Base-by-base conservation (phyloP, 1,140 invertebrate species). In the Drosophila carrolli region DNA sequence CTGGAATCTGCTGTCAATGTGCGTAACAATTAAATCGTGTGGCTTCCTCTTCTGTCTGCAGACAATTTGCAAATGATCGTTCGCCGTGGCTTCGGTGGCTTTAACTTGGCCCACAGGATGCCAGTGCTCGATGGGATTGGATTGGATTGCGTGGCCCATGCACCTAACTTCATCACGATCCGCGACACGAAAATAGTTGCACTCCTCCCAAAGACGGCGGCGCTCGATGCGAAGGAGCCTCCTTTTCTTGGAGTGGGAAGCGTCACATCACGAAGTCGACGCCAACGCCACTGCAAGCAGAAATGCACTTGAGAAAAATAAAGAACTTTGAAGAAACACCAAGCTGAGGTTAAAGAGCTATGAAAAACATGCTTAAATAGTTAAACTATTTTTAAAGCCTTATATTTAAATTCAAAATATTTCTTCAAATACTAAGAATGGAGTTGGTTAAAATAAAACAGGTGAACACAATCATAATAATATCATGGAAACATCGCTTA, bases 11-110 rank as follows among this genome's bases (percentile, higher is more conserved):
- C 78, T 81, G 84, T 89, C 80, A 84, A 84, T 90, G 86, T 90
- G 86, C 86, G 86, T 90, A 90, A 90, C 86, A 90, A 90, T 90
- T 90, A 90, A 90, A 90, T 90, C 86, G 86, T 90, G 86, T 90
- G 65, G 86, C 79, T 80, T 72, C 78, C 75, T 65, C 71, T 71
- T 72, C 81, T 78, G 58, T 65, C 50, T 54, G 55, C 57, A 68
- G 59, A 73, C 70, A 82, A 82, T 86, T 81, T 78, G 83, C 75
- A 88, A 82, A 72, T 82, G 75, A 81, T 78, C 60, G 59, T 58
- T 46, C 32, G 55, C 40, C 19, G 53, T 37, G 44, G 44, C 47
- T 27, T 32, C 23, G 65, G 44, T 53, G 48, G 76, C 56, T 58
- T n/a, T 48, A 32, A 32, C 60, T 73, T 44, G 63, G 61, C 63